Conservation (phyloP, 2,113 vertebrate species). For the Gasterosteus nipponicus region DNA sequence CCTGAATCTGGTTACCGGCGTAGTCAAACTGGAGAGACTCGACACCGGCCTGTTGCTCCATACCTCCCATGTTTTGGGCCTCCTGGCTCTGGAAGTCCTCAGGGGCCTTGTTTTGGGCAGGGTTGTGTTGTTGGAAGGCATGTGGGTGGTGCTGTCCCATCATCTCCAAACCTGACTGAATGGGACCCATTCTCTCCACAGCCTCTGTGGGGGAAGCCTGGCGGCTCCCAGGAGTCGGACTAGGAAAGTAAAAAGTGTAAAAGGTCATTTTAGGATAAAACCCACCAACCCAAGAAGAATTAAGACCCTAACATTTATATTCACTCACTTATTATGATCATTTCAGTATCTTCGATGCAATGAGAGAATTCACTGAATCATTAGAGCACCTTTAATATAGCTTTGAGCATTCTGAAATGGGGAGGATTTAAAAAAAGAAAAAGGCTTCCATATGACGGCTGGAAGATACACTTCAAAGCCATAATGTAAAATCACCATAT, state of each 20-base stretch:
- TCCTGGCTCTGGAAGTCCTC: constrained; percentile 96
- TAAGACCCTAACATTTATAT: not conserved
- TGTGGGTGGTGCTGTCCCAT: constrained; percentile 84
- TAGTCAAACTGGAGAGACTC: constrained; percentile 98
- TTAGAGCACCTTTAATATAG: not conserved
- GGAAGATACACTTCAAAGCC: not conserved
- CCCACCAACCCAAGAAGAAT: not conserved
- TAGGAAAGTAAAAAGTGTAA: constrained; percentile 52
- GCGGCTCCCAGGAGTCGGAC: constrained; percentile 94
- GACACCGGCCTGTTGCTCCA: constrained; percentile 95
- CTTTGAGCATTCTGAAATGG: not conserved
- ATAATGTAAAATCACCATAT: not conserved
- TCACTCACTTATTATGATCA: not conserved
- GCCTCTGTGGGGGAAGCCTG: constrained; percentile 97
- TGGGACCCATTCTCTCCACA: constrained; percentile 91
- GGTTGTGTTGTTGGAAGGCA: constrained; percentile 82
- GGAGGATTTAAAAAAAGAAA: not conserved
- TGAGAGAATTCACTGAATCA: not conserved
- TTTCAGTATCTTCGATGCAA: not conserved
- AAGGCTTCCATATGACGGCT: not conserved
- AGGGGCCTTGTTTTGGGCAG: constrained; percentile 85
- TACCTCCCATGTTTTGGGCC: constrained; percentile 92
- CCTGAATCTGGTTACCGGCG: constrained; percentile 94
- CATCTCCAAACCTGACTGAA: constrained; percentile 88
- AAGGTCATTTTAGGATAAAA: not conserved